Conservation (phyloP, 1,140 invertebrate species). For the Pantala flavescens region DNA sequence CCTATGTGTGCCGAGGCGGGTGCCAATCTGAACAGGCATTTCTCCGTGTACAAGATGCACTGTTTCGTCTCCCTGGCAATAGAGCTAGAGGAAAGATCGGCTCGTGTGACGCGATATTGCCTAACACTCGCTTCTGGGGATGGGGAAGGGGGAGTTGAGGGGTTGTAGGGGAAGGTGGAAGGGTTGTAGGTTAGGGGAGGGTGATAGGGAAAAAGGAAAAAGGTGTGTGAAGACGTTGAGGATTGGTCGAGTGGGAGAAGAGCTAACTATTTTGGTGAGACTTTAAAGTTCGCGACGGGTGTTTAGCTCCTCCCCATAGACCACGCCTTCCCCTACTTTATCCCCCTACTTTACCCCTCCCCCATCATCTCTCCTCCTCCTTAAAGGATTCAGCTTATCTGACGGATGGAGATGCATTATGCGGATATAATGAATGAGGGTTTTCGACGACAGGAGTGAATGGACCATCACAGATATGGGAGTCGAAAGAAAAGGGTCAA, state of each 20-base stretch:
- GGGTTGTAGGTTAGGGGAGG: neutral
- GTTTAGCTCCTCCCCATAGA: neutral
- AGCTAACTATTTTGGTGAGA: neutral
- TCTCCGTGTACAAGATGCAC: too few species aligned
- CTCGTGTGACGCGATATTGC: neutral
- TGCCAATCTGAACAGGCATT: too few species aligned
- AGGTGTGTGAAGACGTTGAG: neutral
- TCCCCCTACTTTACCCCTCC: neutral
- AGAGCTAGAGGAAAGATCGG: neutral
- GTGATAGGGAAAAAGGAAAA: neutral
- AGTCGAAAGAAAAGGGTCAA: too few species aligned
- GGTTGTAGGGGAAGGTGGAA: neutral
- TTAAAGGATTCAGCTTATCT: neutral
- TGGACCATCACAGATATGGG: too few species aligned
- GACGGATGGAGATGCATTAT: too few species aligned
- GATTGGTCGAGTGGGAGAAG: neutral
- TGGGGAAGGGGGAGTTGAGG: neutral
- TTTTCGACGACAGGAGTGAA: too few species aligned
- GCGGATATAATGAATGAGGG: too few species aligned
- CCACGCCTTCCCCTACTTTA: neutral
- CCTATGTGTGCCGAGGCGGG: too few species aligned
- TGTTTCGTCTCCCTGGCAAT: too few species aligned
- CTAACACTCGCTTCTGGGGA: neutral
- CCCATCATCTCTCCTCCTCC: neutral
- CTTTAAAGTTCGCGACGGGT: neutral